Evolutionary conservation across 2,888 invertebrate species (phyloP), one percentile per base, ranked within the genome.

Genomic region (Agriopis marginaria): DNA sequence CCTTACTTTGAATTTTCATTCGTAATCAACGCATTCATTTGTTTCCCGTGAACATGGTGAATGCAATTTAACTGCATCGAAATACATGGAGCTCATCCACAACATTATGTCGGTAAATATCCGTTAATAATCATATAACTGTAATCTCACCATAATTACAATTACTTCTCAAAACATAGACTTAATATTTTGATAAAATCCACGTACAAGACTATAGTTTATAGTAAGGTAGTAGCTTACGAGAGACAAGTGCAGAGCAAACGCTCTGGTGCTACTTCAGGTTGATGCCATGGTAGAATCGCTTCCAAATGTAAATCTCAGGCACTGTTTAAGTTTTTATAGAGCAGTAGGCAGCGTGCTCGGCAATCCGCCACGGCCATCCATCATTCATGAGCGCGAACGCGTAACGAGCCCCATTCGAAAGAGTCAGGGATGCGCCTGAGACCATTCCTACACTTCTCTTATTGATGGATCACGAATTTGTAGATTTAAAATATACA

Each of bases 381-480:
- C 93, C 89, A 94, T 93, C 93, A 93, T 89, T 86, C 86, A 85
- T 81, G 82, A 84, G 82, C 86, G 85, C 86, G 78, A 83, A 84
- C 88, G 89, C 90, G 93, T 93, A 93, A 93, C 93, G 92, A 93
- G 90, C 85, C 90, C 87, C 90, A 91, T 93, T 89, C 88, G 86
- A 84, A 73, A 75, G 80, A 84, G 77, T 78, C 71, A 79, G 83
- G 82, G 83, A 86, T 86, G 84, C 86, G 86, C 83, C 77, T 75
- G 86, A 85, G 87, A 87, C 82, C 82, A 83, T 86, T 88, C 84
- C 86, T 88, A 88, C 89, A 88, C 86, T 85, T 82, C 72, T 79
- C 78, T 79, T 82, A 83, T 82, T 84, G 77, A 81, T 89, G 82
- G 86, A 89, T 89, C 88, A 90, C 89, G 87, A 89, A 84, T 85